Evolutionary conservation across 2,888 invertebrate genomes (phyloP), one percentile per base, ranked within the genome.

Genomic region (Plebejus argus): DNA sequence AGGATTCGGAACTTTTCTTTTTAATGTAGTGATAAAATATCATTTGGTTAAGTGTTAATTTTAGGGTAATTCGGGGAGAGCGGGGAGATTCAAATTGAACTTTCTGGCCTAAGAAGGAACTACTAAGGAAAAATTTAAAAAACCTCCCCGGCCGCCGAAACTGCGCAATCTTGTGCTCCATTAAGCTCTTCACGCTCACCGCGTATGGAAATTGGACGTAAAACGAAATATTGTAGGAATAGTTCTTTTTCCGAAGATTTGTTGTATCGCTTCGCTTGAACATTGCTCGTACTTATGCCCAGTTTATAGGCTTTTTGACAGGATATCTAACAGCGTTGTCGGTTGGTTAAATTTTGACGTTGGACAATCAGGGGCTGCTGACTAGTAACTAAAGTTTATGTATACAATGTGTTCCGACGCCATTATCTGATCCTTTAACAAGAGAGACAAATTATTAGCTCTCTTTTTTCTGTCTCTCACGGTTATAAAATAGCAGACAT

Each of bases 201-300:
- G 93, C 88, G 88, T 94, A 94, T 94, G 93, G 91, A 93, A 92
- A 94, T 94, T 93, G 93, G 89, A 93, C 91, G 91, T 90, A 88
- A 90, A 91, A 89, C 90, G 90, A 91, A 93, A 91, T 92, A 92
- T 91, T 89, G 86, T 88, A 88, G 85, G 86, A 88, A 90, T 91
- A 91, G 90, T 90, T 90, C 85, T 53, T 49, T 82, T 84, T 82
- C 82, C 82, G 82, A 86, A 90, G 90, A 90, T 91, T 90, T 90
- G 89, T 90, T 84, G 83, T 83, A 82, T 84, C 81, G 79, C 82
- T 79, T 84, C 81, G 79, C 82, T 79, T 79, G 79, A 80, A 28
- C 49, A 74, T 49, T 61, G 23, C 58, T 58, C 20, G 58, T 58
- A 20, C 58, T 58, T 58, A n/a, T 23, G 61, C 23, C 45, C 45